Conservation (phyloP, 2,888 invertebrate species). For the Zelleria hepariella region DNA sequence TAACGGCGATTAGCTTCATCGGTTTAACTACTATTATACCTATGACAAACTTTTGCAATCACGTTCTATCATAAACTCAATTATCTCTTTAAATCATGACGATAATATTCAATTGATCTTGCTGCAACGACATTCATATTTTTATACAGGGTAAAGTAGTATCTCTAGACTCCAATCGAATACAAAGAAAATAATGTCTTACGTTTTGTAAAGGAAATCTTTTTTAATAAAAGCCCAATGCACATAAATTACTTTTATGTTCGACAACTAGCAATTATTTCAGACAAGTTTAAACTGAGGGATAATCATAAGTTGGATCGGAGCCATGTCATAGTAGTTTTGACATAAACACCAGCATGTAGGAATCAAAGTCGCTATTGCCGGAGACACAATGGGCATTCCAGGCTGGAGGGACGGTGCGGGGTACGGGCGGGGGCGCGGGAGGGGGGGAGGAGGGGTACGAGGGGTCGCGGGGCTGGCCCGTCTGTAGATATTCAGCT, state of each 20-base stretch:
- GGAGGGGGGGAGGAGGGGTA: constrained; percentile 17
- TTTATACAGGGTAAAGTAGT: neutral
- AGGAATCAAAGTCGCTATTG: constrained; percentile 16
- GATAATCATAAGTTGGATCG: neutral
- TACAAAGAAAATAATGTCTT: neutral
- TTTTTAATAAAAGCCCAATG: neutral
- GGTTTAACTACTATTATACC: no score
- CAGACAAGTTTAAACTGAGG: neutral
- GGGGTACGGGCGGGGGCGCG: constrained; percentile 19
- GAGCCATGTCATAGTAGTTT: constrained; percentile 19
- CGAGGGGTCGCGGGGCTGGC: constrained; percentile 14
- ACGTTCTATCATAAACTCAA: no score
- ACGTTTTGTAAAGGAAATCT: neutral
- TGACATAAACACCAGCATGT: constrained; percentile 50
- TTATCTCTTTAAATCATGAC: neutral
- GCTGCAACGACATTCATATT: neutral
- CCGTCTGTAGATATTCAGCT: constrained; percentile 27
- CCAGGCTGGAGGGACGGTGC: constrained; percentile 32
- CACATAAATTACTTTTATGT: neutral
- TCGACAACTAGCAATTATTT: constrained; percentile 2
- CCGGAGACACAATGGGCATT: constrained; percentile 59
- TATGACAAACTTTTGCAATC: no score
- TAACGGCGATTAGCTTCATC: no score
- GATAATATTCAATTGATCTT: neutral
- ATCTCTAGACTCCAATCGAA: neutral